Conservation (phyloP, 2,797 vertebrate genomes). For the Trematomus bernacchii region DNA sequence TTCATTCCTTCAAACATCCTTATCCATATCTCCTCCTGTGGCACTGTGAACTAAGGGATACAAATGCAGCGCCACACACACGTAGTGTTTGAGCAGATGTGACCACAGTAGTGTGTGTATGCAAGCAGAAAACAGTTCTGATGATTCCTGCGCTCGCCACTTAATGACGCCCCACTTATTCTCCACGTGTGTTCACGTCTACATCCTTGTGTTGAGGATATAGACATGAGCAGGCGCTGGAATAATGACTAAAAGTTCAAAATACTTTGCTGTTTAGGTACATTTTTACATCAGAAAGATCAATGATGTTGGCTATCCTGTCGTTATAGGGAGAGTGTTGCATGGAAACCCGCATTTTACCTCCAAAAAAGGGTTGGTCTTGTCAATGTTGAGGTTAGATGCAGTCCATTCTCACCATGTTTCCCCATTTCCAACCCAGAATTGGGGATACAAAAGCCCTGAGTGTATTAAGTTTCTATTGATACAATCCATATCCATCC, state of each 20-base stretch:
- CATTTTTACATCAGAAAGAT: background rate
- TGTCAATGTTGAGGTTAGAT: background rate
- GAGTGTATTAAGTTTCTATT: background rate
- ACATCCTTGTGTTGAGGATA: constrained; percentile 7
- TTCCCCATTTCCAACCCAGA: background rate
- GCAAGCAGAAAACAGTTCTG: constrained; percentile 93
- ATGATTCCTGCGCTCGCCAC: constrained; percentile 92
- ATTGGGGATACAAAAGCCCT: background rate
- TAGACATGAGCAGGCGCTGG: background rate
- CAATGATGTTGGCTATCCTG: background rate
- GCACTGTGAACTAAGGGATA: no score
- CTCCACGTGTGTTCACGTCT: constrained; percentile 44
- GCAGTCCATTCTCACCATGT: background rate
- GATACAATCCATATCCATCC: background rate
- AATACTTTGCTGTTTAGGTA: background rate
- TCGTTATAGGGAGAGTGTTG: no score
- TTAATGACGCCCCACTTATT: constrained; percentile 92
- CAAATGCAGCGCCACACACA: constrained; percentile 5
- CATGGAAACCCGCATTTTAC: no score
- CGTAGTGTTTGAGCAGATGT: constrained; percentile 92
- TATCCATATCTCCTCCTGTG: background rate
- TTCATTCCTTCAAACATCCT: background rate
- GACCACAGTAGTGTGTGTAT: constrained; percentile 70
- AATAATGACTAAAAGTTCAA: background rate
- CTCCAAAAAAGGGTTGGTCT: no score